Percentiles rank a stretch among this genome's conserved stretches.
phyloP scores from a whole-genome alignment of 2,888 invertebrate genomes.

The Lacanobia oleracea region DNA sequence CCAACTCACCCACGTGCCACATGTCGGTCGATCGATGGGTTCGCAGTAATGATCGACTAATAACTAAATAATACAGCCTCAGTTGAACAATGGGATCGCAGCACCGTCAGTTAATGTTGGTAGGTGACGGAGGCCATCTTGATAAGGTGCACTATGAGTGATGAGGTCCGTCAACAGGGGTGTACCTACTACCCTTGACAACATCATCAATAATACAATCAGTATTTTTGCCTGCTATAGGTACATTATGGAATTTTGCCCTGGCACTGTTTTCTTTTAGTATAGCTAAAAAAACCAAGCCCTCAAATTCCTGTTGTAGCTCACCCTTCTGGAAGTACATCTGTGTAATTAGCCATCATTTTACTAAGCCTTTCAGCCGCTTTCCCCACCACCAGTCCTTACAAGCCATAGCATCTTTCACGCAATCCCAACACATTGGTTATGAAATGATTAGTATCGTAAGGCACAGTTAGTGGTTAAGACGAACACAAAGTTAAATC shows the following conservation, averaged over 20 bases:
- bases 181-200: not conserved
- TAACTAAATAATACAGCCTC: constrained; percentile 26
- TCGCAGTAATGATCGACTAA: constrained; percentile 9
- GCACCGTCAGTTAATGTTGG: not conserved
- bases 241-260: not conserved
- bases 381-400: no score
- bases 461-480: no score
- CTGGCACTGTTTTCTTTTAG: no score
- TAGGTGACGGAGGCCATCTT: constrained; percentile 23
- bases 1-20: not conserved
- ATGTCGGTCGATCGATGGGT: constrained; percentile 29
- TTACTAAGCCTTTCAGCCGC: no score
- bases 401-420: no score
- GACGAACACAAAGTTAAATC: no score
- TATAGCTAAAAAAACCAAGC: no score
- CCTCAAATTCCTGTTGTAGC: no score
- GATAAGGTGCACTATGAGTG: constrained; percentile 28
- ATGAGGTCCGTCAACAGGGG: not conserved
- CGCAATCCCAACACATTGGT: no score
- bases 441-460: no score
- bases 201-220: constrained; percentile 15
- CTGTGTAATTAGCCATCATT: no score
- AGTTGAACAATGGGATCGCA: constrained; percentile 4
- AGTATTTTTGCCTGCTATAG: not conserved
- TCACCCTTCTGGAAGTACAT: no score